These are phyloP conservation scores for Astreopora myriophthalma DNA, from an alignment of 64 coral and sea anemone species.

Conservation along the genomic window DNA sequence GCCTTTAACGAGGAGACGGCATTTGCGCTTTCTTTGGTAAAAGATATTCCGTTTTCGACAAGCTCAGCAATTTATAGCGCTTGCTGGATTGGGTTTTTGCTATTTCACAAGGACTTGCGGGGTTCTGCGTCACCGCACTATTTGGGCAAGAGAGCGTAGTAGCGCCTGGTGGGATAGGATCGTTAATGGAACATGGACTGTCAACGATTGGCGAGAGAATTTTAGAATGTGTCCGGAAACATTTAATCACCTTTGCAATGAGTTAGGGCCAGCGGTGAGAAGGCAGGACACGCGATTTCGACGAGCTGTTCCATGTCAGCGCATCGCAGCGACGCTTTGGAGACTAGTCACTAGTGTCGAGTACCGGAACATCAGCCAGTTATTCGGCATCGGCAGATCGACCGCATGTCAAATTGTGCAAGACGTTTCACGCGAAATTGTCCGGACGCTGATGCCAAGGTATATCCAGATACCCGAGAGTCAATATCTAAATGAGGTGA, in stretches of 20 bases:
- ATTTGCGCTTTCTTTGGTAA: too few species aligned
- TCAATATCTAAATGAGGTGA: too few species aligned
- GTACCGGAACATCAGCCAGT: not conserved
- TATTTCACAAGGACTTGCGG: too few species aligned
- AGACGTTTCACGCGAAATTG: not conserved
- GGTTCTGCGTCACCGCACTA: too few species aligned
- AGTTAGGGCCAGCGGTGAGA: not conserved
- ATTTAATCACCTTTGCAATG: not conserved
- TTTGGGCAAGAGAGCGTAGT: too few species aligned
- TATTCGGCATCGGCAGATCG: not conserved
- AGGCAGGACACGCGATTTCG: not conserved
- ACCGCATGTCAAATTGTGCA: not conserved
- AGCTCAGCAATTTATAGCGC: too few species aligned
- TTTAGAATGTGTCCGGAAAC: not conserved
- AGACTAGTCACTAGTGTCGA: not conserved
- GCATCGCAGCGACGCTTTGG: not conserved
- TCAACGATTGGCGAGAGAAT: too few species aligned
- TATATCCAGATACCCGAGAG: not conserved
- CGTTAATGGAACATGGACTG: too few species aligned
- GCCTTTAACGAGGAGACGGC: too few species aligned
- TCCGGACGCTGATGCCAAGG: not conserved
- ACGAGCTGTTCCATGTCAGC: not conserved
- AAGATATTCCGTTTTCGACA: too few species aligned
- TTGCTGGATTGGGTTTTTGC: too few species aligned
- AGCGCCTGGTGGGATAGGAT: too few species aligned